phyloP scores from a whole-genome alignment of 2,113 vertebrate genomes.

The Toxotes jaculatrix region DNA sequence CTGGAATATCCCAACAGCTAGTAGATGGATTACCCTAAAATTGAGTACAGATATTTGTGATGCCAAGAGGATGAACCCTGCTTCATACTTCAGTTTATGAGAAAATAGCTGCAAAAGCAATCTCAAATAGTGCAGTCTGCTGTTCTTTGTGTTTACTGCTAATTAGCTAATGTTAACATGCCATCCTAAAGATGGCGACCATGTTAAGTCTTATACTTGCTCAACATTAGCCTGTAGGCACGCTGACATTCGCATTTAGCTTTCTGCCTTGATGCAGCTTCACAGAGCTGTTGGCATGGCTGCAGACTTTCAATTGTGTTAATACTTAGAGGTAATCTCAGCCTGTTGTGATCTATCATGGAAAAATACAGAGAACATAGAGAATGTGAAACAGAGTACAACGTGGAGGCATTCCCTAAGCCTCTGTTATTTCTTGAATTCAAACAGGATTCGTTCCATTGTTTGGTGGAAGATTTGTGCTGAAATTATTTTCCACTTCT shows the following conservation, averaged over 20 bases:
- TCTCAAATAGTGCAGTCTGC: too few relatives aligned
- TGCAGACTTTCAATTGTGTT: neutral
- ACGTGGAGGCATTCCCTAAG: neutral
- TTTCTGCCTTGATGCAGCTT: neutral
- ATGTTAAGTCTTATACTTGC: neutral
- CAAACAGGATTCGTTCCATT: slow-evolving; percentile 7
- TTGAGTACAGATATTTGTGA: neutral
- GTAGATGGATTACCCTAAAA: neutral
- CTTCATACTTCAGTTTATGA: too few relatives aligned
- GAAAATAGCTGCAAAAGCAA: too few relatives aligned
- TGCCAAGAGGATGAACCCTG: neutral
- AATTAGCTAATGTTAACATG: neutral
- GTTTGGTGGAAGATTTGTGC: slow-evolving; percentile 31
- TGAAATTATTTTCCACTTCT: slow-evolving; percentile 43
- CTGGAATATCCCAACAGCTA: neutral
- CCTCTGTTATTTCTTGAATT: slow-evolving; percentile 12
- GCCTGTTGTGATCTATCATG: neutral
- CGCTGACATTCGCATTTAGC: neutral
- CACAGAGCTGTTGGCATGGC: neutral
- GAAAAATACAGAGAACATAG: neutral
- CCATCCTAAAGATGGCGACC: neutral
- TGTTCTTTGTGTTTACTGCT: too few relatives aligned
- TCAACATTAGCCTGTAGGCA: neutral
- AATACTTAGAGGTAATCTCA: neutral
- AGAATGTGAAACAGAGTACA: neutral